phyloP scores from a whole-genome alignment of 2,113 vertebrate genomes.

The Campylorhamphus procurvoides region DNA sequence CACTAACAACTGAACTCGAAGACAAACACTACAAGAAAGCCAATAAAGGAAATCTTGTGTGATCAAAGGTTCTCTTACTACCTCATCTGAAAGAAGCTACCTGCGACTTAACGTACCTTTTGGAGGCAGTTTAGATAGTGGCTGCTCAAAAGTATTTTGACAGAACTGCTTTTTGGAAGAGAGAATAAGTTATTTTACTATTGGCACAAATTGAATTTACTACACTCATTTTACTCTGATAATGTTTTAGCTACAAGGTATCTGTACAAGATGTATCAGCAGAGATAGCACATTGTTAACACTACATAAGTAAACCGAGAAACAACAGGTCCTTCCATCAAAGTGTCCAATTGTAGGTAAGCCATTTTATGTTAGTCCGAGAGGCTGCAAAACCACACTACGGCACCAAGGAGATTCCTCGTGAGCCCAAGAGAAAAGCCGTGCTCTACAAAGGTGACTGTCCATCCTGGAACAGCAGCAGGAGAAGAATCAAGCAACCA shows the following conservation, averaged over 20 bases:
- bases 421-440: constrained; percentile 24
- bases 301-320: constrained; percentile 37
- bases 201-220: constrained; percentile 32
- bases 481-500: constrained; percentile 55
- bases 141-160: constrained; percentile 31
- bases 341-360: not conserved
- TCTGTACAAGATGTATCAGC: constrained; percentile 57
- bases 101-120: not conserved
- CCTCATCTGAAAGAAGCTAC: not conserved
- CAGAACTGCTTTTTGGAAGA: constrained; percentile 18
- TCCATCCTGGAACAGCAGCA: constrained; percentile 51
- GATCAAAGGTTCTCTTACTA: not conserved
- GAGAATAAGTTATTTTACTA: constrained; percentile 33
- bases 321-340: constrained; percentile 13
- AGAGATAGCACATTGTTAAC: constrained; percentile 59
- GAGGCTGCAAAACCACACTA: not conserved
- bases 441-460: constrained; percentile 24
- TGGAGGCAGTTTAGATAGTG: not conserved
- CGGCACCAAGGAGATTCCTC: not conserved
- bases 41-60: not conserved
- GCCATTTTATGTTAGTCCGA: not conserved
- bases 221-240: constrained; percentile 16
- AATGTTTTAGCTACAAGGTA: constrained; percentile 25
- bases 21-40: constrained; percentile 1
- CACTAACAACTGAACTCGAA: not conserved